A percentile compares a stretch with the other conserved stretches of the same genome.
phyloP scores from a whole-genome alignment of 2,888 invertebrate genomes.

The Aporophyla nigra region DNA sequence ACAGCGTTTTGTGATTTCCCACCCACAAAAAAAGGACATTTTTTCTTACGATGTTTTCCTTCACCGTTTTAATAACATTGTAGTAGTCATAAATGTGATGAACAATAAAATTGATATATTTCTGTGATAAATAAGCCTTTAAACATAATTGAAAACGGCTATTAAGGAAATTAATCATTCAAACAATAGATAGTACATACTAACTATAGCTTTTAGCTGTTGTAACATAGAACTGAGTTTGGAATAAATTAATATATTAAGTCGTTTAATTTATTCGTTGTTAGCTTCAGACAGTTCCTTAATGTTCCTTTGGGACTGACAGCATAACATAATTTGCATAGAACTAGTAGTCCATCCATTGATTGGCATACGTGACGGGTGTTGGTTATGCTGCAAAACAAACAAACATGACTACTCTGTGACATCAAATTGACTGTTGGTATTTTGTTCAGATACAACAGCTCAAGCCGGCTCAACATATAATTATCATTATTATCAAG shows the following conservation, averaged over 20 bases:
- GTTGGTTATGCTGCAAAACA: slow-evolving; percentile 11
- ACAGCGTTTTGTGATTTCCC: too few species aligned
- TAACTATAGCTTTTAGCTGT: neutral
- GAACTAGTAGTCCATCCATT: slow-evolving; percentile 15
- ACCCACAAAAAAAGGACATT: too few species aligned
- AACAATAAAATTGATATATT: neutral
- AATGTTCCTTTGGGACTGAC: slow-evolving; percentile 20
- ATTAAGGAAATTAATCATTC: neutral
- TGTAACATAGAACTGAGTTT: too few species aligned
- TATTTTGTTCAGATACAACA: neutral
- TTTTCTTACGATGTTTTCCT: too few species aligned
- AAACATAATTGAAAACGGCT: neutral
- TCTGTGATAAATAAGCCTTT: neutral
- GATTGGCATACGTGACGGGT: slow-evolving; percentile 26
- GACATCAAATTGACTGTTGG: neutral
- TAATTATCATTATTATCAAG: too few species aligned
- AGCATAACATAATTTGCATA: slow-evolving; percentile 42
- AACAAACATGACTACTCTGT: slow-evolving; percentile 16
- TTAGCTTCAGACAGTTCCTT: neutral
- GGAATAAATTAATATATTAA: neutral
- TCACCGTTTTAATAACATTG: too few species aligned
- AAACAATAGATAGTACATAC: neutral
- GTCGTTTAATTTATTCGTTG: slow-evolving; percentile 2
- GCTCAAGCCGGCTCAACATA: too few species aligned
- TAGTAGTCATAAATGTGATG: neutral